Evolutionary conservation across 2,113 vertebrate genomes (phyloP).

Genomic region (Gasterosteus aculeatus): DNA sequence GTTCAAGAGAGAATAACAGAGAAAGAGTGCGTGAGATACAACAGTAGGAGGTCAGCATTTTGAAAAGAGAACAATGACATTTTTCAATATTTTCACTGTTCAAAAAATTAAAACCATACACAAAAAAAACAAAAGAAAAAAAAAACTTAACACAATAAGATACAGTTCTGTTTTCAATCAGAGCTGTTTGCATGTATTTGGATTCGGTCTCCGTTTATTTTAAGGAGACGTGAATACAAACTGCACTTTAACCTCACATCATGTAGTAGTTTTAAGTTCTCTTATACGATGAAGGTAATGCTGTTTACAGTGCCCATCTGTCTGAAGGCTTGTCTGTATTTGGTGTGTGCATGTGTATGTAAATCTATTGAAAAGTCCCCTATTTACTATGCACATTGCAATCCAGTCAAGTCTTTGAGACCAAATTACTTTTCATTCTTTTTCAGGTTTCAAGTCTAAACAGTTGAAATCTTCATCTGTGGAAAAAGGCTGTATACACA

Average conservation of each 20-base stretch:
- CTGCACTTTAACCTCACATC: conserved; percentile 75
- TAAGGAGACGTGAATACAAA: conserved; percentile 73
- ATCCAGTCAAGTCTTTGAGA: conserved; percentile 80
- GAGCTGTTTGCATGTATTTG: conserved; percentile 80
- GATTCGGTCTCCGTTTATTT: conserved; percentile 68
- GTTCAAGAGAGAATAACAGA: conserved; percentile 77
- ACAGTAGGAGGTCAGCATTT: conserved; percentile 84
- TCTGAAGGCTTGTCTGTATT: conserved; percentile 79
- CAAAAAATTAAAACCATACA: conserved; percentile 76
- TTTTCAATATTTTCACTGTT: conserved; percentile 80
- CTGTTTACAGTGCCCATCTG: conserved; percentile 79
- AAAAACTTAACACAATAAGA: conserved; percentile 76
- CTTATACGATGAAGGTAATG: conserved; percentile 76
- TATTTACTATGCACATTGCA: conserved; percentile 77
- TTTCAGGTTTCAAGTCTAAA: conserved; percentile 81
- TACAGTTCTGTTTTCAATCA: conserved; percentile 77
- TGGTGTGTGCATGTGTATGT: conserved; percentile 81
- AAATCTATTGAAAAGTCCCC: conserved; percentile 77
- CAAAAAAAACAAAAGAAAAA: conserved; percentile 58
- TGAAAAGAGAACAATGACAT: conserved; percentile 77
- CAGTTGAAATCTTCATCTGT: conserved; percentile 83
- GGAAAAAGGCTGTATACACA: conserved; percentile 81
- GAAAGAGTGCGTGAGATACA: conserved; percentile 78
- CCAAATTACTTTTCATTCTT: conserved; percentile 73
- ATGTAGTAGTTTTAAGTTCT: conserved; percentile 73